Evolutionary conservation across 1,140 invertebrate species (phyloP).

Genomic region (Sitobion miscanthi): DNA sequence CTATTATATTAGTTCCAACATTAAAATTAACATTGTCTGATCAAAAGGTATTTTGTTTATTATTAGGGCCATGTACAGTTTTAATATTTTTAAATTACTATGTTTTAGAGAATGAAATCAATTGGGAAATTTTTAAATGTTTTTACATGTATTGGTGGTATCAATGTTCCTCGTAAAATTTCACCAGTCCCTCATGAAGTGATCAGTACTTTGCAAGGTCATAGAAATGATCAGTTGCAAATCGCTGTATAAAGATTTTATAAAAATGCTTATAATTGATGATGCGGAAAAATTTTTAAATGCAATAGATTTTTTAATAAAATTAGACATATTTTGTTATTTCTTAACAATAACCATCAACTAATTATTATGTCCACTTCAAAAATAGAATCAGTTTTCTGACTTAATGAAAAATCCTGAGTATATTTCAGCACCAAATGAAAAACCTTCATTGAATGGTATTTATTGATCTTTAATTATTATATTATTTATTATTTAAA

Average conservation of each 20-base stretch:
- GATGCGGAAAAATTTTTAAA: slow-evolving; percentile 29
- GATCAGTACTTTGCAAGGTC: slow-evolving; percentile 1
- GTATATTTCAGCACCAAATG: slow-evolving; percentile 14
- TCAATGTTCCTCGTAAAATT: slow-evolving; percentile 37
- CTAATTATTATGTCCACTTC: slow-evolving; percentile 30
- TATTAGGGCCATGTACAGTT: background rate
- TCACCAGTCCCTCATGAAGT: slow-evolving; percentile 40
- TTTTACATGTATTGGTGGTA: slow-evolving; percentile 35
- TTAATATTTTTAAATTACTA: background rate
- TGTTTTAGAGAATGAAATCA: slow-evolving; percentile 47
- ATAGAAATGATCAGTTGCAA: background rate
- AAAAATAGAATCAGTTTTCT: slow-evolving; percentile 46
- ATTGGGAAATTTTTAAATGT: slow-evolving; percentile 43
- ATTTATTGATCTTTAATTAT: background rate
- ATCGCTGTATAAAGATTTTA: slow-evolving; percentile 10
- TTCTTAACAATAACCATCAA: slow-evolving; percentile 31
- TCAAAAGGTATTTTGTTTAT: slow-evolving; percentile 44
- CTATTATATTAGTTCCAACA: slow-evolving; percentile 74
- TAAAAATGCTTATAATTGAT: slow-evolving; percentile 45
- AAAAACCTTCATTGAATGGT: slow-evolving; percentile 32
- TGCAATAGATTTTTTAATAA: slow-evolving; percentile 11
- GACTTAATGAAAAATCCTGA: slow-evolving; percentile 8
- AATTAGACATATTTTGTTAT: slow-evolving; percentile 30
- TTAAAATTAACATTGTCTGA: slow-evolving; percentile 75
- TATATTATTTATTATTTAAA: background rate